Evolutionary conservation across 2,888 invertebrate species (phyloP), one percentile per base, ranked within the genome.

Genomic region (Standfussiana lucernea): DNA sequence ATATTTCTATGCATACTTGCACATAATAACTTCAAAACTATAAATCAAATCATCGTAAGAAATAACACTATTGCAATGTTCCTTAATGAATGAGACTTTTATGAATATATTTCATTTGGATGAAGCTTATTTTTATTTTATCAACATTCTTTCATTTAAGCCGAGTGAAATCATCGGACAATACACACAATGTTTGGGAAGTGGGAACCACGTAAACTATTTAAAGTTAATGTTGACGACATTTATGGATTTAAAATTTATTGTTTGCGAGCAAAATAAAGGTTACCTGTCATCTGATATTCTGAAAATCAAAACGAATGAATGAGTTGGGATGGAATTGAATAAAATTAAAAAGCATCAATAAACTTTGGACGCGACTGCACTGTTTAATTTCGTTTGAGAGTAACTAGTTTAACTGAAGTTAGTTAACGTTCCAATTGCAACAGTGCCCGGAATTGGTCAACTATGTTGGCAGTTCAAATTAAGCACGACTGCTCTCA

Each of bases 91-190:
- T 64, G 4, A 62, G 5, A 21, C 47, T 28, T 69, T 10, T 50
- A 72, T 28, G 32, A 56, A 81, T 64, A 50, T n/a, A 53, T 62
- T 45, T 61, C 4, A 59, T 73, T 15, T 5, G 15, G 18, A 32
- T 64, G 15, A 45, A n/a, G 32, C 59, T 61, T 50, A 28, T 66
- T 67, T 73, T 28, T 45, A n/a, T 15, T 59, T 61, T 56, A 32
- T 32, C 28, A 10, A n/a, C n/a, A 65, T 15, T 7, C 21, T n/a
- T 56, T 32, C 47, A 28, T 67, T 37, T 24, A 42, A 45, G 8
- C 11, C 15, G 32, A 45, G 32, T 56, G 37, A 64, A 77, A 77
- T 45, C 37, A 70, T 50, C 0, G 8, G 40, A 45, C 13, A 35
- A 37, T 35, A 65, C 4, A 18, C 21, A 32, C 13, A 42, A 24